These are phyloP conservation scores for Trichopoda pennipes DNA, from an alignment of 2,888 invertebrate species.

Conservation along the genomic window DNA sequence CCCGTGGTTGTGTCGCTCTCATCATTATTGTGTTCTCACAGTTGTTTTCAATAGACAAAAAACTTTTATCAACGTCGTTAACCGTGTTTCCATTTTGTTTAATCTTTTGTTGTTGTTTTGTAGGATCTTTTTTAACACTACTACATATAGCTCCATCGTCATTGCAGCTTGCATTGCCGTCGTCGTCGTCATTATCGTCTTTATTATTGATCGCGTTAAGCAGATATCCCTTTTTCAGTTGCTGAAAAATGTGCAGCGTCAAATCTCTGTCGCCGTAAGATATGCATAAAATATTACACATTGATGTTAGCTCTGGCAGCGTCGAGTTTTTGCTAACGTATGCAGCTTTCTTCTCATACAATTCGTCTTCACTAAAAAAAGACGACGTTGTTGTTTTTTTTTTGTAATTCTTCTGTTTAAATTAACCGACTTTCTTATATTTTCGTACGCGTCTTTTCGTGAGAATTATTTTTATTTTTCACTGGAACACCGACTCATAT, in stretches of 20 bases:
- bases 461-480: neutral
- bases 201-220: constrained; percentile 18
- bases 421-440: neutral
- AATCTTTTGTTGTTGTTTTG: neutral
- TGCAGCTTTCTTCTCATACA: constrained; percentile 43
- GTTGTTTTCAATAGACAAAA: constrained; percentile 18
- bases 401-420: too few species aligned
- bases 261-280: constrained; percentile 40
- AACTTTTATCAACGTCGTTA: neutral
- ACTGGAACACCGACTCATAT: neutral
- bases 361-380: constrained; percentile 3
- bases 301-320: constrained; percentile 32
- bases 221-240: constrained; percentile 13
- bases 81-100: constrained; percentile 5
- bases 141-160: constrained; percentile 7
- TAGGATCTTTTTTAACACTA: neutral
- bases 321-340: constrained; percentile 42
- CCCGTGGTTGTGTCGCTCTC: constrained; percentile 8
- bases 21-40: constrained; percentile 7
- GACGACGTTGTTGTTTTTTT: too few species aligned
- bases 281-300: constrained; percentile 45
- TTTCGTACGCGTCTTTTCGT: neutral
- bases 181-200: constrained; percentile 1
- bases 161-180: constrained; percentile 6
- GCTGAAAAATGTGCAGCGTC: constrained; percentile 22